These are phyloP conservation scores for Micromys minutus DNA, from an alignment of 2,113 vertebrate genomes.

Conservation along the genomic window DNA sequence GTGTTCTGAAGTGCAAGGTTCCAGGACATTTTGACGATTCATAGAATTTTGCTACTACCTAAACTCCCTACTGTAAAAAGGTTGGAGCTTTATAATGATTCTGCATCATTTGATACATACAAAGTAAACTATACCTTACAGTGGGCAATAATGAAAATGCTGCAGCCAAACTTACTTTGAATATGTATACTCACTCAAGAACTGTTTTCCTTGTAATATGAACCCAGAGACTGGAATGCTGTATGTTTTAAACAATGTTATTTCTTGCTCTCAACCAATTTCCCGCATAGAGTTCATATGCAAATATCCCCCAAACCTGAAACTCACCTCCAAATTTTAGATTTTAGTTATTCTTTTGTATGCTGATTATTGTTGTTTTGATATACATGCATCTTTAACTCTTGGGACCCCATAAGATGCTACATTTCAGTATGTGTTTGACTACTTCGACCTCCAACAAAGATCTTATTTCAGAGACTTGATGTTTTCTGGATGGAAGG, in stretches of 20 bases:
- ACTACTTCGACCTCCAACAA: not conserved
- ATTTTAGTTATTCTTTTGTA: not conserved
- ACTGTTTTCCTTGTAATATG: not conserved
- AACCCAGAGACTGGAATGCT: not conserved
- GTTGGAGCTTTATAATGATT: not conserved
- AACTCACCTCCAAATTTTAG: not conserved
- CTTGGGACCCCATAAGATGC: not conserved
- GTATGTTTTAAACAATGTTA: not conserved
- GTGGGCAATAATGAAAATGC: not conserved
- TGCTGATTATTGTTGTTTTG: not conserved
- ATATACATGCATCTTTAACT: not conserved
- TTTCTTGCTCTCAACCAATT: not conserved
- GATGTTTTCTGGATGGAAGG: not conserved
- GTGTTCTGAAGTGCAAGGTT: not conserved
- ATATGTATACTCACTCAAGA: not conserved
- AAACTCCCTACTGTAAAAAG: not conserved
- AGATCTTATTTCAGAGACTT: not conserved
- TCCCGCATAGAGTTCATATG: not conserved
- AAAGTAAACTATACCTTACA: not conserved
- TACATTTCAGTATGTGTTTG: not conserved
- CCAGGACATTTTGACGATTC: not conserved
- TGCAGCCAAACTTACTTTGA: not conserved
- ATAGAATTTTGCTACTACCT: not conserved
- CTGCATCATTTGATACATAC: not conserved
- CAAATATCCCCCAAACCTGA: not conserved